A percentile compares a stretch with the other conserved stretches of the same genome.
phyloP scores from a whole-genome alignment of 2,888 invertebrate genomes.

The Pristionchus entomophagus region DNA sequence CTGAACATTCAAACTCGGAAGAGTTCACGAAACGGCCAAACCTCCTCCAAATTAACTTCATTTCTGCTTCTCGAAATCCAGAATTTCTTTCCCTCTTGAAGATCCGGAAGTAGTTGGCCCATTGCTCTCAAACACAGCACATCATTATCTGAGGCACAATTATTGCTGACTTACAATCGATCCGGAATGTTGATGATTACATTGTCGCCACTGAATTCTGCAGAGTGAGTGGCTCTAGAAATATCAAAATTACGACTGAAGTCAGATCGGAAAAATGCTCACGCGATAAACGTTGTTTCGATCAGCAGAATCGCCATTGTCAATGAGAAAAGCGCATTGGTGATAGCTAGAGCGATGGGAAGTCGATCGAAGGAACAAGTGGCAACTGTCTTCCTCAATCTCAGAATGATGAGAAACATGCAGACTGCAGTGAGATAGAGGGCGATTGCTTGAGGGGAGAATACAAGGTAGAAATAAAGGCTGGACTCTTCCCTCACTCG shows the following conservation, averaged over 20 bases:
- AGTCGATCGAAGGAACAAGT: background rate
- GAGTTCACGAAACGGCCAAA: background rate
- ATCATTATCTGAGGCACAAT: background rate
- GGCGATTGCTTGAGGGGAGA: background rate
- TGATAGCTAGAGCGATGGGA: background rate
- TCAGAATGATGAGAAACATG: background rate
- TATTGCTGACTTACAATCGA: background rate
- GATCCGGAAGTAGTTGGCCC: background rate
- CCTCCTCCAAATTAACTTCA: background rate
- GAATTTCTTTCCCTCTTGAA: background rate
- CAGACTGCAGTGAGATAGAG: background rate
- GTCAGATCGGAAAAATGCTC: background rate
- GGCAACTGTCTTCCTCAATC: background rate
- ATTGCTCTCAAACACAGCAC: background rate
- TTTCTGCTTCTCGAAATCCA: slow-evolving; percentile 1
- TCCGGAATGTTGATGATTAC: background rate
- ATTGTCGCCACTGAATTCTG: background rate
- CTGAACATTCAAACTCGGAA: background rate
- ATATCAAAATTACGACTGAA: background rate
- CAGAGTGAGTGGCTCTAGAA: background rate
- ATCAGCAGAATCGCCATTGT: background rate
- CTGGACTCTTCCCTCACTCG: background rate
- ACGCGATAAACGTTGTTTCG: background rate
- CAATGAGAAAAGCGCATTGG: background rate
- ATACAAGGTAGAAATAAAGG: background rate